Evolutionary conservation across 2,888 invertebrate genomes (phyloP).

Genomic region (Caenorhabditis becei): DNA sequence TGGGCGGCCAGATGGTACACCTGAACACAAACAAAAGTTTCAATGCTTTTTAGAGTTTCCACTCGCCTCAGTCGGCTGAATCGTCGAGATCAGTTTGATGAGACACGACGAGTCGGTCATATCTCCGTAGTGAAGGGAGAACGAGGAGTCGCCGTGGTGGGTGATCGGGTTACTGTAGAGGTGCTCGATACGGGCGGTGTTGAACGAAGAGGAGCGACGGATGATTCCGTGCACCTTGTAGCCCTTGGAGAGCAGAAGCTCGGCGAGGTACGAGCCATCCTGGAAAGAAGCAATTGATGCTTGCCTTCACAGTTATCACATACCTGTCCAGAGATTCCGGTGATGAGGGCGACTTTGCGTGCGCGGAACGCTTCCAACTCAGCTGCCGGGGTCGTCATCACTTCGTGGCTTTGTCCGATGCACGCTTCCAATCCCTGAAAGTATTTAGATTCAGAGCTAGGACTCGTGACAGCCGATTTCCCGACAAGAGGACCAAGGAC

Average conservation of each 20-base stretch:
- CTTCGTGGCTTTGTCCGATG: slow-evolving; percentile 63
- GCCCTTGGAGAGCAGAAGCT: slow-evolving; percentile 92
- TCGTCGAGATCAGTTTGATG: slow-evolving; percentile 89
- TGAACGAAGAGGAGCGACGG: slow-evolving; percentile 88
- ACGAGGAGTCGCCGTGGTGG: slow-evolving; percentile 87
- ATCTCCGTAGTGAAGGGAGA: slow-evolving; percentile 96
- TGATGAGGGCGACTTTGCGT: slow-evolving; percentile 90
- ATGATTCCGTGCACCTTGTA: slow-evolving; percentile 95
- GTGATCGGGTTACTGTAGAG: slow-evolving; percentile 92
- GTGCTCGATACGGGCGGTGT: slow-evolving; percentile 96
- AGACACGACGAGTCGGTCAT: slow-evolving; percentile 97
- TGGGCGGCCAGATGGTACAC: slow-evolving; percentile 99
- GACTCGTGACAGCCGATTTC: no score
- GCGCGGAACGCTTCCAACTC: slow-evolving; percentile 76
- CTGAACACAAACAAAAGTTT: slow-evolving; percentile 16
- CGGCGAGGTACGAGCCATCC: slow-evolving; percentile 98
- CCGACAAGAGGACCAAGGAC: no score
- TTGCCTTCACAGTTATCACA: no score
- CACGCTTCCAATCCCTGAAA: slow-evolving; percentile 74
- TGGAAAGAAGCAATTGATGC: no score
- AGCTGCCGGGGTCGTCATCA: slow-evolving; percentile 69
- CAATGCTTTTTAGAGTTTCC: no score
- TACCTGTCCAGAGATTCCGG: slow-evolving; percentile 98
- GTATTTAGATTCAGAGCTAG: background rate
- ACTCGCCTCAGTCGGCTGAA: slow-evolving; percentile 88